Evolutionary conservation across 2,113 vertebrate genomes (phyloP).

Genomic region (Corvus moneduloides): DNA sequence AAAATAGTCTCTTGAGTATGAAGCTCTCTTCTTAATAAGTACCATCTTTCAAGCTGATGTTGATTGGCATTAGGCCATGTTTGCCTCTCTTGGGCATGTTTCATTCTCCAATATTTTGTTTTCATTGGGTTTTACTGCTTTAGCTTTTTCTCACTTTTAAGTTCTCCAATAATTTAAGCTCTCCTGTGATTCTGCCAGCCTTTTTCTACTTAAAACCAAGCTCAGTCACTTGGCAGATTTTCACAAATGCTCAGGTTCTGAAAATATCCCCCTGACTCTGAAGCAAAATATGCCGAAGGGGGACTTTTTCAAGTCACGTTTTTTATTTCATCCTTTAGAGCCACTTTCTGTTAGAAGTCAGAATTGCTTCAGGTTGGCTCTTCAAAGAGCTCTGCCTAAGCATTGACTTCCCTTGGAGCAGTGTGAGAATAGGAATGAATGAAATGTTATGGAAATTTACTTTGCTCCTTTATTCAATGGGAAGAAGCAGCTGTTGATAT

Average conservation of each 20-base stretch:
- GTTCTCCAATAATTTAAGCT: slow-evolving; percentile 47
- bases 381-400: neutral
- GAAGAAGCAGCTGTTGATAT: neutral
- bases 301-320: neutral
- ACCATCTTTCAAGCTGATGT: slow-evolving; percentile 8
- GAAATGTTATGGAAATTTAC: neutral
- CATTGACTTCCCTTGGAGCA: neutral
- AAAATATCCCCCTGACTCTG: slow-evolving; percentile 4
- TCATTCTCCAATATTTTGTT: slow-evolving; percentile 50
- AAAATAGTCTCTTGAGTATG: slow-evolving; percentile 3
- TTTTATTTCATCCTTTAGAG: neutral
- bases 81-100: slow-evolving; percentile 21
- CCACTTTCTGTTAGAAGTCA: neutral
- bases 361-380: neutral
- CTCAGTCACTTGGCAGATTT: neutral
- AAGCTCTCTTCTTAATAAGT: slow-evolving; percentile 25
- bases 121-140: slow-evolving; percentile 63
- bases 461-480: neutral
- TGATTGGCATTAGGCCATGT: slow-evolving; percentile 10
- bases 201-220: slow-evolving; percentile 40
- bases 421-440: neutral
- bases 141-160: slow-evolving; percentile 35
- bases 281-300: neutral
- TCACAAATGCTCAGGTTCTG: neutral
- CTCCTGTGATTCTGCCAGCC: slow-evolving; percentile 25